Evolutionary conservation across 2,797 vertebrate genomes (phyloP), one percentile per base, ranked within the genome.

Genomic region (Poeciliopsis paucimaculata): DNA sequence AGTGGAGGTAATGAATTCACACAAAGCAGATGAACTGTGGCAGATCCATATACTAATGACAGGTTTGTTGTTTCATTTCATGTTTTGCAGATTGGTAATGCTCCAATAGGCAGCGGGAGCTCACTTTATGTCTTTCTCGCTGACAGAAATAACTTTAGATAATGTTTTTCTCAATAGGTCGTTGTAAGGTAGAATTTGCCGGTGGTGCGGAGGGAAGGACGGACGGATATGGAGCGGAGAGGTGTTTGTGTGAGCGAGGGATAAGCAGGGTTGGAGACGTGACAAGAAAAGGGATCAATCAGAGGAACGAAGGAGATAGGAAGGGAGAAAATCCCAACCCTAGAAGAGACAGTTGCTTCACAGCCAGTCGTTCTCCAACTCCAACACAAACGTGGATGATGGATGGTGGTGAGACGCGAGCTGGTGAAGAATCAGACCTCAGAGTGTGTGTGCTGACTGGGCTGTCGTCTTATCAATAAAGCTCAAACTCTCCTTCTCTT

Each of bases 271-370:
- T 88, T 94, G 90, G 91, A 92, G 89, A 88, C 75, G 86, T 91
- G 91, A 94, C 91, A 94, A 91, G 85, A 83, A 92, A 92, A 6
- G 41, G 81, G 89, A 94, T 94, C 88, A 92, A 90, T 90, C 82
- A 72, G 76, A 87, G 80, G 77, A 78, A 82, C 86, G 88, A 79
- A 88, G 89, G 87, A 84, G 87, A 92, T 86, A 81, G 77, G 75
- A 83, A 86, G 82, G 81, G 79, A 85, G 73, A 81, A 89, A 91
- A 91, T 86, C 88, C 86, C 79, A 82, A 88, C 87, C 82, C 84
- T 84, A 82, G 84, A 89, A 79, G 82, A 91, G 88, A 90, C 88
- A 88, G 88, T 88, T 91, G 92, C 88, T 91, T 89, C 87, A 62
- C 89, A 91, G 88, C 87, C 86, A 87, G 86, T 71, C 71, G 83